A percentile compares a stretch with the other conserved stretches of the same genome.
phyloP scores from a whole-genome alignment of 2,888 invertebrate genomes.

The Scelioninae gen. 1 region DNA sequence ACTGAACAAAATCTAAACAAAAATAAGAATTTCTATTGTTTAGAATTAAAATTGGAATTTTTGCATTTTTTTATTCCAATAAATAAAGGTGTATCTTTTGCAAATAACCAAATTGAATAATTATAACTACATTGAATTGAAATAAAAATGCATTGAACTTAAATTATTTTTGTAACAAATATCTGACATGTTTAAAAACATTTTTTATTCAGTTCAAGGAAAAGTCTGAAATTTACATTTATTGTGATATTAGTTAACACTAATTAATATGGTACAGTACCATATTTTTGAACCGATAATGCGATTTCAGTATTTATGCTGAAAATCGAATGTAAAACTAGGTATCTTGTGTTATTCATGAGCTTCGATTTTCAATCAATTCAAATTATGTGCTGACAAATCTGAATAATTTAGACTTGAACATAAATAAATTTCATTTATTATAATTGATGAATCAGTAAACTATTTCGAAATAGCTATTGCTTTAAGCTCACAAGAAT shows the following conservation, averaged over 20 bases:
- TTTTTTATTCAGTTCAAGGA: no score
- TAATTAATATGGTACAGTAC: background rate
- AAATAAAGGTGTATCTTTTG: no score
- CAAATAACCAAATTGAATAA: no score
- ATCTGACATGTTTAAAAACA: no score
- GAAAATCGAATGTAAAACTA: conserved; percentile 30
- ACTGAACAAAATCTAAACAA: no score
- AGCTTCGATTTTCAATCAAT: conserved; percentile 42
- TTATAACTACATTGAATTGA: no score
- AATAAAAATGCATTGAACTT: no score
- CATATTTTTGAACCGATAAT: conserved; percentile 22
- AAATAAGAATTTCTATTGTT: no score
- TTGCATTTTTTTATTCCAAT: no score
- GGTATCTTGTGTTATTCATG: conserved; percentile 35
- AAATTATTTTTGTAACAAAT: no score
- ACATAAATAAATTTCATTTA: conserved; percentile 14
- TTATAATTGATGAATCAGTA: conserved; percentile 24
- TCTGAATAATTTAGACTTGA: conserved; percentile 22
- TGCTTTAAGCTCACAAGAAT: background rate
- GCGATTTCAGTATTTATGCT: conserved; percentile 29
- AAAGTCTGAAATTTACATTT: background rate
- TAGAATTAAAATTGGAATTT: no score
- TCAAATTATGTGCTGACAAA: conserved; percentile 34
- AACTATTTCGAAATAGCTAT: background rate
- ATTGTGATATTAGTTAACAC: background rate